A percentile compares a stretch with the other conserved stretches of the same genome.
phyloP scores from a whole-genome alignment of 2,797 vertebrate genomes.

The Phyllotis vaccarum region DNA sequence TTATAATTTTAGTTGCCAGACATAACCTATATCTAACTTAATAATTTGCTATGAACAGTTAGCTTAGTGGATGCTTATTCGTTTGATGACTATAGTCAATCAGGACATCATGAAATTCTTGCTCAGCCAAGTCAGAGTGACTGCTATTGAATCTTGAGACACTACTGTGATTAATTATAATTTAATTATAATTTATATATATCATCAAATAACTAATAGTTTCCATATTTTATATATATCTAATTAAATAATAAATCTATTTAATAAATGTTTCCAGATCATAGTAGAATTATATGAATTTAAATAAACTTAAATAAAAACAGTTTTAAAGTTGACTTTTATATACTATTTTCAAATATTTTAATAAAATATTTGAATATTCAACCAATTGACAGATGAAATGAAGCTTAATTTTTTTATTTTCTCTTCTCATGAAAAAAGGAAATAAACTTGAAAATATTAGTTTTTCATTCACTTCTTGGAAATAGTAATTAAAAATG shows the following conservation, averaged over 20 bases:
- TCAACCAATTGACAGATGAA: not conserved
- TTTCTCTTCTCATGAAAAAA: not conserved
- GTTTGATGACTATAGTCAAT: not conserved
- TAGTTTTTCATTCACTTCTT: not conserved
- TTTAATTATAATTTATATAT: too few species aligned
- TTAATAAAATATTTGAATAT: not conserved
- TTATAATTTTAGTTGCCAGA: not conserved
- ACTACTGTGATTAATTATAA: not conserved
- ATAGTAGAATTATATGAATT: not conserved
- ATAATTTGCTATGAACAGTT: not conserved
- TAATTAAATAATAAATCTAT: too few species aligned
- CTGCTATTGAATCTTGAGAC: not conserved
- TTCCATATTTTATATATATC: too few species aligned
- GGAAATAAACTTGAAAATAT: not conserved
- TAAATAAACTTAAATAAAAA: not conserved
- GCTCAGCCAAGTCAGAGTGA: not conserved
- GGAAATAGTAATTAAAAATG: not conserved
- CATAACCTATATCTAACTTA: not conserved
- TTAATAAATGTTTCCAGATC: too few species aligned
- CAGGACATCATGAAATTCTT: not conserved
- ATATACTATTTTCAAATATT: not conserved
- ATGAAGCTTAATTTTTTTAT: not conserved
- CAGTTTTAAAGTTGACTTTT: not conserved
- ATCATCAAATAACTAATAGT: not conserved
- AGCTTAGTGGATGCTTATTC: not conserved